Evolutionary conservation across 1,140 invertebrate genomes (phyloP).

Genomic region (Ooceraea biroi): DNA sequence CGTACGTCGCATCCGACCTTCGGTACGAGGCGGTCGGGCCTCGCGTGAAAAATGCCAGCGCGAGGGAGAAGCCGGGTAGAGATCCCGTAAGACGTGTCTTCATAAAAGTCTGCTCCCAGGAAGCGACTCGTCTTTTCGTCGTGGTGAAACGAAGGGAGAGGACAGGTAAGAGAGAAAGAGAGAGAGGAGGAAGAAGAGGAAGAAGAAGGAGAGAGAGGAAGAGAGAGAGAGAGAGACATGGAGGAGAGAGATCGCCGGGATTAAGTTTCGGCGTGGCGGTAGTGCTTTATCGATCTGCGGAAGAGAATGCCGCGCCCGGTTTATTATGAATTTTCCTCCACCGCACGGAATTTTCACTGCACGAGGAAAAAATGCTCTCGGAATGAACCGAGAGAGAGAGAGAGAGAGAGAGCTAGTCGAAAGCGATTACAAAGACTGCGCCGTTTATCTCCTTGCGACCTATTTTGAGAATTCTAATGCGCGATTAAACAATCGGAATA

Average conservation of each 20-base stretch:
- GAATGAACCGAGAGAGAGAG: no score
- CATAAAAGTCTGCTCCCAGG: conserved; percentile 53
- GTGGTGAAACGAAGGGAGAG: neutral
- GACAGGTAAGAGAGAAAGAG: neutral
- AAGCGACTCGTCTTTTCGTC: conserved; percentile 39
- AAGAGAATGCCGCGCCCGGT: conserved; percentile 15
- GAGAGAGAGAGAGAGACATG: neutral
- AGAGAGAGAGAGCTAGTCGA: neutral
- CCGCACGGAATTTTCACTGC: neutral
- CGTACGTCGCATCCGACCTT: conserved; percentile 57
- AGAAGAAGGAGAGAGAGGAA: neutral
- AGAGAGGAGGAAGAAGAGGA: neutral
- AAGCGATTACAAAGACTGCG: neutral
- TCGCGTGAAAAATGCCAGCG: conserved; percentile 44
- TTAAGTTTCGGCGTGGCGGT: conserved; percentile 42
- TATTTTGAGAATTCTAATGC: neutral
- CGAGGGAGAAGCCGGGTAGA: conserved; percentile 34
- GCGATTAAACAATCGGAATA: neutral
- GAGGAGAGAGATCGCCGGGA: conserved; percentile 6
- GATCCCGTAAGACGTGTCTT: conserved; percentile 56
- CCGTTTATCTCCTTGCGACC: neutral
- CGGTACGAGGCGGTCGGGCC: conserved; percentile 17
- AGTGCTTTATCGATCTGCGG: conserved; percentile 39
- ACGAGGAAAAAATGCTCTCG: neutral
- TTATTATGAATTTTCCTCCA: conserved; percentile 49